Base-by-base conservation (phyloP, 2,113 vertebrate genomes). In the Podarcis muralis region DNA sequence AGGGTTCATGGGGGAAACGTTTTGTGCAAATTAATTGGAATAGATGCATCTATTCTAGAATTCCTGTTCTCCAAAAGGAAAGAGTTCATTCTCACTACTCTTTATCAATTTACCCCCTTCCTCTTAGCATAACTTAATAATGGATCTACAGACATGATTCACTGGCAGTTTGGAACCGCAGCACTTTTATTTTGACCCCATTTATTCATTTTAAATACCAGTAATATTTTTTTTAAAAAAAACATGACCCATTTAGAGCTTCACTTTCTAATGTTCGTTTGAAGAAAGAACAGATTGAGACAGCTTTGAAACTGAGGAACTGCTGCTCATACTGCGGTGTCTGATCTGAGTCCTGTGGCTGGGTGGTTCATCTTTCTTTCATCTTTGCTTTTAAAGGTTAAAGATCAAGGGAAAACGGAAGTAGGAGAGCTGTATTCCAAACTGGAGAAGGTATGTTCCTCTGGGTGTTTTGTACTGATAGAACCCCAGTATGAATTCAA, bases 351-450 rank as follows among this genome's bases (percentile, higher is more conserved):
- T 77, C 12, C 3, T 59, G 25, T 35, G 79, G 71, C 84, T 93
- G 88, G 86, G 82, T 93, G 91, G 48, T 5, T 81, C 86, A 9
- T 92, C 69, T 66, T 62, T 95, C 27, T 95, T 77, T 27, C 35
- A 16, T 96, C 90, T 95, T 96, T 93, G 93, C 93, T 90, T 95
- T 62, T 94, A 88, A 96, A 99, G 99, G 98, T 98, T 76, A 99
- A 98, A 97, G 99, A 99, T 91, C 98, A 99, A 95, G 98, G 98
- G 0, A 99, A 99, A 94, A 97, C 97, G 79, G 99, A 99, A 93
- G 97, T 97, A 77, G 98, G 98, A 90, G 99, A 99, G 78, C 94
- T 97, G 35, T 97, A 98, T 93, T 94, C 92, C 93, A 99, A 98
- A 95, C 72, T 99, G 89, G 98, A 99, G 93, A 99, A 99, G 99